Evolutionary conservation across 2,888 invertebrate species (phyloP), one percentile per base, ranked within the genome.

Genomic region (Salticus scenicus): DNA sequence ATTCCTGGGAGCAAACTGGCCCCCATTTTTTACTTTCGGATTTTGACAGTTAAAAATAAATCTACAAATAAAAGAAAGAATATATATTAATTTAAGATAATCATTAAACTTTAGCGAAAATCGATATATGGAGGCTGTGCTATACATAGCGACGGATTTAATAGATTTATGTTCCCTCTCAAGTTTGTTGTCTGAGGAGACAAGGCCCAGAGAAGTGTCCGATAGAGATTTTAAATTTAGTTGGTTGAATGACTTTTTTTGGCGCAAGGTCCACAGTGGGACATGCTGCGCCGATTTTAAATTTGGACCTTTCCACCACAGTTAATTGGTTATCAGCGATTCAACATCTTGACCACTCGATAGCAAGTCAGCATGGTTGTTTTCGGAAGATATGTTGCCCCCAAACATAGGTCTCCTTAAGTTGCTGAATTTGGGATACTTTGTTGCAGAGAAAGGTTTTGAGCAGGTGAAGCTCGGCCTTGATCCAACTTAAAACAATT

Each of bases 331-430:
- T 2, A n/a, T 20, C 31, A 89, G 64, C 42, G 88, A 79, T 4
- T 31, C 47, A 10, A 80, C 33, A 0, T 76, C 75, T 24, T 82
- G 30, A 28, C 89, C 89, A 33, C 88, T 31, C 0, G 90, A 89
- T 0, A 89, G 89, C 31, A 89, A 76, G 64, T 90, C 90, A 0
- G 90, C 90, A 0, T 90, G 90, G 81, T 90, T 90, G 8, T 88
- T 63, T 1, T 77, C 67, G 0, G 89, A 88, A 0, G 79, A 80
- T 0, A 90, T 88, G 78, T 90, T 89, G 67, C 82, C n/a, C 63
- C 89, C 89, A 89, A 8, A 87, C 67, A 0, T 87, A 71, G n/a
- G 71, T 63, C 10, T 82, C 28, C 8, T 88, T 67, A 0, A 71
- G 70, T 10, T 87, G 47, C 51, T 88, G 87, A 7, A 90, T 89